Conservation (phyloP, 2,888 invertebrate species). For the Sminthurides aquaticus region DNA sequence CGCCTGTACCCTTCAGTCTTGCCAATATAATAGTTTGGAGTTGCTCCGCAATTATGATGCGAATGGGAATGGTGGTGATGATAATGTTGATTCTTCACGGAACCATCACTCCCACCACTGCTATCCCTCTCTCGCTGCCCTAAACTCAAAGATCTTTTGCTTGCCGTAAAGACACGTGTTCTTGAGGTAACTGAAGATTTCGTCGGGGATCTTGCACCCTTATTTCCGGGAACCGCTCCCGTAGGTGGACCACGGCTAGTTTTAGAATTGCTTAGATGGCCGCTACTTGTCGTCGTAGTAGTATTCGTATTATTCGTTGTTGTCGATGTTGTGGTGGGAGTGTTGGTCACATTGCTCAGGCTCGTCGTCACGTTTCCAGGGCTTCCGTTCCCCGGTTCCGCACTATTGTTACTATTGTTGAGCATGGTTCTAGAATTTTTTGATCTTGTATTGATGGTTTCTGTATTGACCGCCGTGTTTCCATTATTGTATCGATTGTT, state of each 20-base stretch:
- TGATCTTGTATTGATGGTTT: neutral
- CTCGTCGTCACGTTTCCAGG: neutral
- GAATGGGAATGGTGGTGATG: neutral
- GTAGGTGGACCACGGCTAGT: neutral
- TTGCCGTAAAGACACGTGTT: constrained; percentile 36
- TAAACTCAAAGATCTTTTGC: constrained; percentile 33
- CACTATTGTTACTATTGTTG: neutral
- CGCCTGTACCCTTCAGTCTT: neutral
- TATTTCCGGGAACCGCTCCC: constrained; percentile 4
- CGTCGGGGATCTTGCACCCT: constrained; percentile 11
- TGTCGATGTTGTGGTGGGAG: neutral
- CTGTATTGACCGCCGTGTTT: constrained; percentile 10
- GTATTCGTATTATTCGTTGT: neutral
- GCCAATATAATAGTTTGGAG: neutral
- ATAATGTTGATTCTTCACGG: neutral
- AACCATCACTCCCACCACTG: constrained; percentile 1
- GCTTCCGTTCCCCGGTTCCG: neutral
- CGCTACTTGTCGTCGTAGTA: neutral
- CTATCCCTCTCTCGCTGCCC: constrained; percentile 12
- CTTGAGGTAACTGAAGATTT: constrained; percentile 15
- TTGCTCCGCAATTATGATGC: neutral
- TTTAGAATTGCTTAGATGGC: neutral
- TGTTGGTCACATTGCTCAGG: neutral
- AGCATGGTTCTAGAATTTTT: neutral
- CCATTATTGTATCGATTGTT: constrained; percentile 21